Evolutionary conservation across 2,888 invertebrate species (phyloP), one percentile per base, ranked within the genome.

Genomic region (Acleris literana): DNA sequence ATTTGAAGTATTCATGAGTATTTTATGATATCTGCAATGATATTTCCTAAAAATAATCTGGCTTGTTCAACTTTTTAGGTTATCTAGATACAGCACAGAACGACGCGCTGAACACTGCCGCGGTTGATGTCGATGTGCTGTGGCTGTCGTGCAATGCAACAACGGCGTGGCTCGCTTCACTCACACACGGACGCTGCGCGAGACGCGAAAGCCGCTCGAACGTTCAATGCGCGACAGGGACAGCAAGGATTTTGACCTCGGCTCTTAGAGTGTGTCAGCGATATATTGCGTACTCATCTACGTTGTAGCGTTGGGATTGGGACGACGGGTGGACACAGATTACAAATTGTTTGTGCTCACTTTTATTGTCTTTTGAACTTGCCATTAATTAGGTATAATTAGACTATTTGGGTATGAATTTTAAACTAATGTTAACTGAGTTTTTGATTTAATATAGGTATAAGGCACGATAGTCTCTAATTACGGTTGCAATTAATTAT

Each of bases 91-190:
- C 82, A 88, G 89, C 91, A 90, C 90, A 87, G 85, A 86, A 85
- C 80, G 86, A 91, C 92, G 92, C 92, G 91, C 90, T 89, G 82
- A 87, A 81, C 86, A 90, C 91, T 90, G 89, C 85, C 89, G 87
- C 90, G 87, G 88, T 90, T 90, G 84, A 86, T 88, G 90, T 87
- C 90, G 91, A 88, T 90, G 90, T 92, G 91, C 90, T 89, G 87
- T 87, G 86, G 87, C 86, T 85, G 77, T 83, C 79, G 83, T 81
- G 80, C 81, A 78, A 74, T 82, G 64, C 68, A 63, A 64, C 69
- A 67, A 70, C 70, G 69, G 69, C 70, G 70, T 69, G 69, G 69
- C 65, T 61, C 64, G 63, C 60, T 51, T 57, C 62, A 64, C 69
- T 66, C 66, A 66, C 66, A 66, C 66, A 62, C 13, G 11, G 80